Evolutionary conservation across 37 sponge, comb jelly and placozoan genomes (phyloP), one percentile per base, ranked within the genome.

Genomic region (Lycopodina hypogea): DNA sequence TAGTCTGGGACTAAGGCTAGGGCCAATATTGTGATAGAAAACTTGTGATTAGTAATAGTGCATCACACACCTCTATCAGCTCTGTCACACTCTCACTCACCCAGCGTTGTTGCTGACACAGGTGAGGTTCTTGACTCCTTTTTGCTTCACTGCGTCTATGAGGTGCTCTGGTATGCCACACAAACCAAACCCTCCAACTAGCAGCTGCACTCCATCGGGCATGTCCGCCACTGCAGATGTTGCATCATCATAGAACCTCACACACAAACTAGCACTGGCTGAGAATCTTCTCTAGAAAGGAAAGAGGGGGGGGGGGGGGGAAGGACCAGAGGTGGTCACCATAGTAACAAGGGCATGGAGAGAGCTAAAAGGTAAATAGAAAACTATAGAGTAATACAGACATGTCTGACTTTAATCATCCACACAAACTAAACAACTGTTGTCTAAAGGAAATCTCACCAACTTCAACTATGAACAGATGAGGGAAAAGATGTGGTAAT

Each of bases 101-200:
- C 98, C 98, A 18, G 95, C 93, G 42, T 95, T 93, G 84, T 98
- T 98, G 64, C 96, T 96, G 64, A 91, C 92, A 57, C 79, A 59
- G 0, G 92, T 93, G 14, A 98, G 77, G 29, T 86, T 82, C 32
- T 77, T 84, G 1, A 75, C 76, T 0, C 85, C 92, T 19, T 69
- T 82, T 34, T 78, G 41, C 55, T 42, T 82, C 32, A 98, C 56
- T 0, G 92, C 99, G 8, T 36, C 75, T 38, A 98, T 98, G 24
- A 95, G 87, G 51, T 93, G 93, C 78, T 98, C 99, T 61, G 99
- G 99, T 17, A 98, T 98, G 0, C 99, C 99, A 73, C 96, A 96
- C 57, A 98, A 73, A 21, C 99, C 99, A 76, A 98, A 98, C 18
- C 97, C 96, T 6, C 68, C 69, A 29, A 68, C 68, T 22, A 78